Conservation (phyloP, 2,797 vertebrate genomes). For the Phataginus tetradactyla region DNA sequence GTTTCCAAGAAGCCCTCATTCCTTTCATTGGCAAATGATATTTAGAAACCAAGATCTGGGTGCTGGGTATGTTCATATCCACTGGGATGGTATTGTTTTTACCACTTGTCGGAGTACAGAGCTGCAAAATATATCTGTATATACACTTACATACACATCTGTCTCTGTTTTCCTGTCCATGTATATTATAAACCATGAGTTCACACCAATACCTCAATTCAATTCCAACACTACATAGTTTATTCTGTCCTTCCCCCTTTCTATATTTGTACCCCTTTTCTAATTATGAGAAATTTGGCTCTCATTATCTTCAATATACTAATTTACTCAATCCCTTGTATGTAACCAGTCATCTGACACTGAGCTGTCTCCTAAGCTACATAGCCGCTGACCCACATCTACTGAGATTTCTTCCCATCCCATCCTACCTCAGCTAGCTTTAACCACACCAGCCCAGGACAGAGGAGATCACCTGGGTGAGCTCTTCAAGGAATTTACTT, state of each 20-base stretch:
- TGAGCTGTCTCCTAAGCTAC: neutral
- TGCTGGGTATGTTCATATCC: neutral
- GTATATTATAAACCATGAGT: neutral
- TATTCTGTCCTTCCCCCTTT: neutral
- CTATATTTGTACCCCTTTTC: neutral
- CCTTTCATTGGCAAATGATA: neutral
- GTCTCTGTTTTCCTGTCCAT: neutral
- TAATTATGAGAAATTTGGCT: neutral
- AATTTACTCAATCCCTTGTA: neutral
- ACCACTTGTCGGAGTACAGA: neutral
- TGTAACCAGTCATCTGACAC: neutral
- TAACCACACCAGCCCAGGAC: neutral
- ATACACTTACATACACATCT: neutral
- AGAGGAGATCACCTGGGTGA: neutral
- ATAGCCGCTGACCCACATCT: neutral
- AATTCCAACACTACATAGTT: neutral
- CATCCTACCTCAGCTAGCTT: neutral
- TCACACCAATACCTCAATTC: neutral
- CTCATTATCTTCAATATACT: neutral
- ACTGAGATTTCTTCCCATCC: neutral
- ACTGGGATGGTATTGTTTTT: neutral
- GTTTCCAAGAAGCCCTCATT: neutral
- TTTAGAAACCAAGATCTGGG: conserved; percentile 23
- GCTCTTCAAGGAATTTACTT: neutral
- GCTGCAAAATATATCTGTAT: neutral